phyloP scores from a whole-genome alignment of 2,797 vertebrate species.

The Eulemur albifrons region DNA sequence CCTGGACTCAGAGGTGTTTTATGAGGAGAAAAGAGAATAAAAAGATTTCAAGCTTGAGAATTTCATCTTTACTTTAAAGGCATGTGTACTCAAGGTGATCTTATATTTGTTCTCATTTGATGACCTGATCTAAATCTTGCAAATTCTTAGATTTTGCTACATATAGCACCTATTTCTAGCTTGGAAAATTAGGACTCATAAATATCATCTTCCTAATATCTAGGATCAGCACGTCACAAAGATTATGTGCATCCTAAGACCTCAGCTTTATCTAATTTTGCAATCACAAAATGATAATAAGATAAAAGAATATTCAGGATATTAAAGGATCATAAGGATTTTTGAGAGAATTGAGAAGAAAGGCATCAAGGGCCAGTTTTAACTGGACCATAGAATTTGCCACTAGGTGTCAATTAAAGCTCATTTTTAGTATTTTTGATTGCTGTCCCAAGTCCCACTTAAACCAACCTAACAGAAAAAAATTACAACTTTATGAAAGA shows the following conservation, averaged over 20 bases:
- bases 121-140: background rate
- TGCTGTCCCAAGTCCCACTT: background rate
- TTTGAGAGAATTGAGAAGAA: background rate
- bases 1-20: background rate
- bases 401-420: background rate
- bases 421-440: constrained; percentile 1
- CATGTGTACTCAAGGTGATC: background rate
- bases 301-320: background rate
- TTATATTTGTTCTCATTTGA: constrained; percentile 2
- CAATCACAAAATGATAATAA: background rate
- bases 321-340: background rate
- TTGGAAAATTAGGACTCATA: background rate
- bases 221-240: background rate
- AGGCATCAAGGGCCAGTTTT: background rate
- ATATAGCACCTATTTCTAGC: background rate
- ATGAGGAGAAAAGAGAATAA: background rate
- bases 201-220: background rate
- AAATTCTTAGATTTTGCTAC: background rate
- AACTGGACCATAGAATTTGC: background rate
- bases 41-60: background rate
- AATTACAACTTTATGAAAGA: background rate
- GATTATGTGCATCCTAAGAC: background rate
- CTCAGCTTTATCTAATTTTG: background rate
- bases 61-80: background rate
- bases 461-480: background rate